Base-by-base conservation (phyloP, 2,888 invertebrate genomes). In the Caenorhabditis sulstoni region DNA sequence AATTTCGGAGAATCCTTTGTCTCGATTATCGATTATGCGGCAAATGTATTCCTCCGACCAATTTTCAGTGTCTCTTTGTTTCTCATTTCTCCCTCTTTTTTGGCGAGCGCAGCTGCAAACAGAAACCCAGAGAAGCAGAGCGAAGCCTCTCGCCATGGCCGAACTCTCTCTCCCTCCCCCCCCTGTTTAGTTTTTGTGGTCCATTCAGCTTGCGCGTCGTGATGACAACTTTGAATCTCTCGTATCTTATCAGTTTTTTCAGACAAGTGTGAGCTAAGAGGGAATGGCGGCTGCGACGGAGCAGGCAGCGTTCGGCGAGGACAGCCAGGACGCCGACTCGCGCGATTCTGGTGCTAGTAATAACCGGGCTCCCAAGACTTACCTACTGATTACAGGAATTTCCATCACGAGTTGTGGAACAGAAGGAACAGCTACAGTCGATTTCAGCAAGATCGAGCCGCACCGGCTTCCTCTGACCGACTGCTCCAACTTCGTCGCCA, bases 401-500 rank as follows among this genome's bases (percentile, higher is more conserved):
- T 73, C 71, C 3, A 57, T 79, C 57, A 39, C 49, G 11, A 79
- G 50, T 23, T 68, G 50, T 16, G 39, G 41, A 16, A 49, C 29
- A 22, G 49, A 62, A 35, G 12, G 23, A 16, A 18, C 11, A 3
- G 53, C 29, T 4, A n/a, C 29, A 29, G 37, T 39, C 11, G 68
- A 64, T 18, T 64, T 53, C 39, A 70, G 53, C 45, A 70, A 65
- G 29, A 22, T 58, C 3, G 53, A 58, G 20, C n/a, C 68, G 16
- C 12, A 49, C 7, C 62, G 79, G 39, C 58, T 50, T 9, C 67
- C 73, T 1, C 66, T 79, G 7, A 58, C 62, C 4, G 79, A 79
- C 22, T 79, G 79, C 64, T 64, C 79, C 2, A 79, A 79, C 39
- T 68, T 73, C 29, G 79, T 67, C 20, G 22, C 73, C 0, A 79